phyloP scores from a whole-genome alignment of 2,113 vertebrate genomes.

The Lepisosteus oculatus region DNA sequence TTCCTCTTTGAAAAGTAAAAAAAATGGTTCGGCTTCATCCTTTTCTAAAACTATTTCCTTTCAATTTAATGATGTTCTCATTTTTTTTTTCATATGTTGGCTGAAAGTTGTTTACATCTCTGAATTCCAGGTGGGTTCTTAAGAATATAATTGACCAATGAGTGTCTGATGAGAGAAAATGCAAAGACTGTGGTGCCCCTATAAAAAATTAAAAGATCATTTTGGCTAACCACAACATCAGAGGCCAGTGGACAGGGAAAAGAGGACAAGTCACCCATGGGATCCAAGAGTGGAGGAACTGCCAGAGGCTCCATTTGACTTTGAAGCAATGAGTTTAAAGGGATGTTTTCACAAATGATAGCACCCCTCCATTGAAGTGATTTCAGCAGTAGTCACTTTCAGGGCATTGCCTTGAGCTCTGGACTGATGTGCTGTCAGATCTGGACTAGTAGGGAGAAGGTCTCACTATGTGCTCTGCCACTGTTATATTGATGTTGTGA shows the following conservation, averaged over 20 bases:
- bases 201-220: not conserved
- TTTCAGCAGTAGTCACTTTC: slow-evolving; percentile 66
- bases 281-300: slow-evolving; percentile 31
- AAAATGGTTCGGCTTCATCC: too few species aligned
- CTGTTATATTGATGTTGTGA: slow-evolving; percentile 67
- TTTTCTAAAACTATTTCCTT: too few species aligned
- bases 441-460: slow-evolving; percentile 43
- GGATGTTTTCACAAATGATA: slow-evolving; percentile 55
- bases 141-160: not conserved
- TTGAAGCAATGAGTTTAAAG: slow-evolving; percentile 65
- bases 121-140: not conserved
- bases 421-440: slow-evolving; percentile 42
- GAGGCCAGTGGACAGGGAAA: slow-evolving; percentile 13
- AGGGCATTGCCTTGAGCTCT: slow-evolving; percentile 59
- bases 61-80: too few species aligned
- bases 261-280: not conserved
- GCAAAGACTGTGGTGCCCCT: not conserved
- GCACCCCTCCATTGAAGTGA: slow-evolving; percentile 54
- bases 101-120: too few species aligned
- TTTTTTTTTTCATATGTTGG: too few species aligned
- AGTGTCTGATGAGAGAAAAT: slow-evolving; percentile 12
- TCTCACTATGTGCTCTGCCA: slow-evolving; percentile 50
- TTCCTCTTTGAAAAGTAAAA: too few species aligned
- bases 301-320: slow-evolving; percentile 58
- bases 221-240: not conserved